Base-by-base conservation (phyloP, 2,113 vertebrate species). In the Pomatorhinus ruficollis region DNA sequence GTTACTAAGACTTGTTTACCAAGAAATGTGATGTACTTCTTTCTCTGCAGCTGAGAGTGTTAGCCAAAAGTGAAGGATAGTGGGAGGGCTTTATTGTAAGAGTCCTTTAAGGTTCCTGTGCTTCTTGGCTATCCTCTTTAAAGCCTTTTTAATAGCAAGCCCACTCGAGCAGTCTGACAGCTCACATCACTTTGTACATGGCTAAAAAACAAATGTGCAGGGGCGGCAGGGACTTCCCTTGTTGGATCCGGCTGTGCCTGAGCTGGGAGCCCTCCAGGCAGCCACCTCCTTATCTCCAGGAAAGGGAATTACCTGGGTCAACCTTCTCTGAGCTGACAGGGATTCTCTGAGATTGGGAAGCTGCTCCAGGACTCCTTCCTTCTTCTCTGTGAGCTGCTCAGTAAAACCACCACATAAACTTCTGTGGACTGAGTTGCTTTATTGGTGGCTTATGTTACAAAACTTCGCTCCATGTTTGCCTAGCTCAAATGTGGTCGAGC, bases 1-100 rank as follows among this genome's bases (percentile, higher is more conserved):
- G 89, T 97, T 75, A 59, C 78, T 81, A 59, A 57, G 60, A 54
- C 37, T 25, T 89, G 76, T 96, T 87, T 40, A 17, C 71, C 90
- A 91, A 97, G 97, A 97, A 97, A 97, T 94, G 92, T 74, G 89
- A 92, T 81, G 56, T 72, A 87, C 72, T 71, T 18, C 39, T 31
- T 45, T 30, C 21, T 35, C 30, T 52, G 2, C 28, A 86, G 77
- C 79, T 63, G 82, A 75, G 74, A 90, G 45, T 54, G 75, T 75
- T 89, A 94, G 94, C 85, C 81, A 80, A 90, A 96, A 97, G 53
- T 72, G 81, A 94, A 54, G 59, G 84, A n/a, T 49, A 57, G 25
- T 53, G 81, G 71, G 77, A 93, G 71, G 81, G n/a, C 25, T 93
- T 97, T 87, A 54, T 84, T 90, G 93, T 87, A 89, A 79, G 92